Base-by-base conservation (phyloP, 64 coral and sea anemone genomes). In the Actinia tenebrosa region DNA sequence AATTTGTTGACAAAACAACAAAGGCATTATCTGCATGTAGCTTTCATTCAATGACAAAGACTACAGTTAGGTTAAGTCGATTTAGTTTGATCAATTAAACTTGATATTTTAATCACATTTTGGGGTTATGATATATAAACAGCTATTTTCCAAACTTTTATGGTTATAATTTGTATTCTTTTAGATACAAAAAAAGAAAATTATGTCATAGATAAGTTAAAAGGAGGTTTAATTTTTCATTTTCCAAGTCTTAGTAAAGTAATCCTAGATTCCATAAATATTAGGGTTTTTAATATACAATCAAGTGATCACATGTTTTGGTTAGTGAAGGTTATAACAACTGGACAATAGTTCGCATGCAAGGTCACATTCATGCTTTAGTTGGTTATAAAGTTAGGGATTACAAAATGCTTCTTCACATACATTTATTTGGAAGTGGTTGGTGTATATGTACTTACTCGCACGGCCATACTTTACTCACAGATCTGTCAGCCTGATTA, bases 401-500 rank as follows among this genome's bases (percentile, higher is more conserved):
- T 37, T 37, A 37, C 30, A 37, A 37, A 37, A 37, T 22, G 45
- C 53, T 81, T 17, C n/a, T 81, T 53, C 6, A 53, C 53, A 50
- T 81, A 50, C 79, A 81, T 50, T 81, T 53, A 79, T 79, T 30
- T 79, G 14, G 45, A 13, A 81, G 23, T 7, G 78, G 17, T 80
- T 80, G 22, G 66, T 55, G 53, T 55, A 55, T 55, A 11, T 50
- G 79, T 81, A 81, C 79, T 81, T 81, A 81, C 79, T 81, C 79
- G 7, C 79, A 50, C 43, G n/a, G 79, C 79, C 46, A 9, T 53
- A 50, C 79, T 81, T 81, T 81, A 81, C 79, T 81, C 79, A 81
- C 79, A 81, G 79, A 52, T 81, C 79, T 47, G 79, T 81, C 79
- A 81, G 79, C 79, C 79, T 81, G 50, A 81, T 53, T 81, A 23